Evolutionary conservation across 2,888 invertebrate genomes (phyloP).

Genomic region (Aethes cnicana): DNA sequence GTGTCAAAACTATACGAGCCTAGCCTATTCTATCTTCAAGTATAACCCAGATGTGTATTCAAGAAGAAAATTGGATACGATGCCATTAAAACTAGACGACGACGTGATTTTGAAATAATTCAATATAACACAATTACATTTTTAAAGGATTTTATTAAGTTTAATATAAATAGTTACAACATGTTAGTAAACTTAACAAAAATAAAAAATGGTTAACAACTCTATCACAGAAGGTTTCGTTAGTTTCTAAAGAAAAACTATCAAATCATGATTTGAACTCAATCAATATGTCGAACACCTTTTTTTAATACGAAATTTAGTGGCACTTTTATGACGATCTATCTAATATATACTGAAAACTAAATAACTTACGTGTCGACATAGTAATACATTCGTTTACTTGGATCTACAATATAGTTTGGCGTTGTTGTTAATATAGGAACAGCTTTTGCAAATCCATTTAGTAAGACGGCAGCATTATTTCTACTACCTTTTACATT

Average conservation of each 20-base stretch:
- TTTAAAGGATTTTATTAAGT: conserved; percentile 19
- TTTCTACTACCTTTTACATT: conserved; percentile 42
- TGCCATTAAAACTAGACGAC: conserved; percentile 13
- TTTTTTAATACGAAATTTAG: conserved; percentile 42
- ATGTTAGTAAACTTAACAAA: conserved; percentile 39
- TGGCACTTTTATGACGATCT: conserved; percentile 60
- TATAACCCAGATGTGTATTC: conserved; percentile 49
- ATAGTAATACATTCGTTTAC: conserved; percentile 78
- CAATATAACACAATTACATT: neutral
- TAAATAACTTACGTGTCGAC: conserved; percentile 54
- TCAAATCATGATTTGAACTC: conserved; percentile 2
- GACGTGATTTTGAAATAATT: neutral
- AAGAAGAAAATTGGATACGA: conserved; percentile 39
- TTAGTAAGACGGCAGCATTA: conserved; percentile 61
- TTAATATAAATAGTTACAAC: conserved; percentile 39
- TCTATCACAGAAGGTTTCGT: conserved; percentile 66
- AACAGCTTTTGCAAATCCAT: conserved; percentile 65
- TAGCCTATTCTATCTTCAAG: conserved; percentile 45
- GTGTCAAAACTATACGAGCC: conserved; percentile 23
- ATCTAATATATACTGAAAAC: conserved; percentile 30
- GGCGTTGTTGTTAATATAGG: conserved; percentile 67
- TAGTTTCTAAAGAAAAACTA: conserved; percentile 29
- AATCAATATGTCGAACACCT: conserved; percentile 40
- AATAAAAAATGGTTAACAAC: conserved; percentile 37
- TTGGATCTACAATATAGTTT: conserved; percentile 72